phyloP scores from a whole-genome alignment of 2,113 vertebrate species.

The Holacanthus passer region DNA sequence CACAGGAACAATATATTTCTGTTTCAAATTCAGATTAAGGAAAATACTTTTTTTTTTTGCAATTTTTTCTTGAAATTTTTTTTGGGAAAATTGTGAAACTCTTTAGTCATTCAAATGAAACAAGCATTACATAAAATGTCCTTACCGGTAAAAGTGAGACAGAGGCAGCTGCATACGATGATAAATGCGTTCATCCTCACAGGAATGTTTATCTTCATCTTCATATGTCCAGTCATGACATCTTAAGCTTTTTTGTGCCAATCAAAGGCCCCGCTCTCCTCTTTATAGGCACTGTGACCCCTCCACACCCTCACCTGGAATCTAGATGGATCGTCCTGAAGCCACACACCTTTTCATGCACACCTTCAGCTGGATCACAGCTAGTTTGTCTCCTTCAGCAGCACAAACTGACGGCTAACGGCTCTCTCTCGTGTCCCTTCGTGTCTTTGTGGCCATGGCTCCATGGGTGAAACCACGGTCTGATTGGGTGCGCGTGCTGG shows the following conservation, averaged over 20 bases:
- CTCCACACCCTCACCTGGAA: slow-evolving; percentile 22
- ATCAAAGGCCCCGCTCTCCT: slow-evolving; percentile 10
- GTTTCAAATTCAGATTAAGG: neutral
- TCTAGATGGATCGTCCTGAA: neutral
- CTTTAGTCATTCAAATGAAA: neutral
- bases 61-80: neutral
- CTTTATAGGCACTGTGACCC: neutral
- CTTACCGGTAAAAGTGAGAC: slow-evolving; percentile 77
- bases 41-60: neutral
- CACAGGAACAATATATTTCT: neutral
- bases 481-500: slow-evolving; percentile 69
- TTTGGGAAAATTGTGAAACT: neutral
- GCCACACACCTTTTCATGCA: slow-evolving; percentile 3
- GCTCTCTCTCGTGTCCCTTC: slow-evolving; percentile 19
- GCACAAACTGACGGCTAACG: neutral
- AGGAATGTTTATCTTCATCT: slow-evolving; percentile 45
- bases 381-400: slow-evolving; percentile 9
- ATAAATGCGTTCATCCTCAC: slow-evolving; percentile 58
- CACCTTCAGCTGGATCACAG: slow-evolving; percentile 11
- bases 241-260: slow-evolving; percentile 21
- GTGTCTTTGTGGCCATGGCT: slow-evolving; percentile 49
- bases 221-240: slow-evolving; percentile 36
- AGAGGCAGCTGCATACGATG: slow-evolving; percentile 66
- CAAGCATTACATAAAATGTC: neutral
- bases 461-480: slow-evolving; percentile 51